These are phyloP conservation scores for Odocoileus virginianus DNA, from an alignment of 2,113 vertebrate species.

Conservation along the genomic window DNA sequence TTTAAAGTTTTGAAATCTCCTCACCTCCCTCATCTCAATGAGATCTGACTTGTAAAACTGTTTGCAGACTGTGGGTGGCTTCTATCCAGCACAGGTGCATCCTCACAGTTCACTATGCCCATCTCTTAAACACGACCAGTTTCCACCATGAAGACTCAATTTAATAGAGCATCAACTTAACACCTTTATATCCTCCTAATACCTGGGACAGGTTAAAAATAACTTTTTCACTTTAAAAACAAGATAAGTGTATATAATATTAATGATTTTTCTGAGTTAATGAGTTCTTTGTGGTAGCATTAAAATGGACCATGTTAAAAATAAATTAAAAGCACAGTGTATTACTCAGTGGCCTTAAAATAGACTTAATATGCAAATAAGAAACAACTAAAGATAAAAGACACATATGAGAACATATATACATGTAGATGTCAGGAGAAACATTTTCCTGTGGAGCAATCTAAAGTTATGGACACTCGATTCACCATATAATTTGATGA, in stretches of 20 bases:
- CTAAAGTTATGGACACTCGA: background rate
- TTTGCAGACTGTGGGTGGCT: background rate
- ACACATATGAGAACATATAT: background rate
- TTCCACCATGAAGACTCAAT: background rate
- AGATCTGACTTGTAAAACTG: background rate
- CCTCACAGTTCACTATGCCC: background rate
- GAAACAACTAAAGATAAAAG: background rate
- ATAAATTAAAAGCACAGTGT: background rate
- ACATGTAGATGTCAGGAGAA: background rate
- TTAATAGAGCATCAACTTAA: background rate
- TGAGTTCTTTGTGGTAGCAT: background rate
- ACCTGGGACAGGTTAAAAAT: background rate
- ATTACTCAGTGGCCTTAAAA: background rate
- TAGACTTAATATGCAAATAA: background rate
- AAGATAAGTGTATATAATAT: background rate
- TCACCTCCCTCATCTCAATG: background rate
- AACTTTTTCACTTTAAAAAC: constrained; percentile 2
- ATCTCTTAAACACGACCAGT: background rate
- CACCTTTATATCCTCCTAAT: background rate
- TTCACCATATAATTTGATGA: background rate
- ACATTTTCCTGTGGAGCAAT: background rate
- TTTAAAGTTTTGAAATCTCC: background rate
- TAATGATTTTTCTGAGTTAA: background rate
- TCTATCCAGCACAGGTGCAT: fast-evolving
- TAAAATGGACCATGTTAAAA: background rate